A percentile compares a stretch with the other conserved stretches of the same genome.
Evolutionary conservation across 2,113 vertebrate species (phyloP).

Genomic region (Eolophus roseicapilla): DNA sequence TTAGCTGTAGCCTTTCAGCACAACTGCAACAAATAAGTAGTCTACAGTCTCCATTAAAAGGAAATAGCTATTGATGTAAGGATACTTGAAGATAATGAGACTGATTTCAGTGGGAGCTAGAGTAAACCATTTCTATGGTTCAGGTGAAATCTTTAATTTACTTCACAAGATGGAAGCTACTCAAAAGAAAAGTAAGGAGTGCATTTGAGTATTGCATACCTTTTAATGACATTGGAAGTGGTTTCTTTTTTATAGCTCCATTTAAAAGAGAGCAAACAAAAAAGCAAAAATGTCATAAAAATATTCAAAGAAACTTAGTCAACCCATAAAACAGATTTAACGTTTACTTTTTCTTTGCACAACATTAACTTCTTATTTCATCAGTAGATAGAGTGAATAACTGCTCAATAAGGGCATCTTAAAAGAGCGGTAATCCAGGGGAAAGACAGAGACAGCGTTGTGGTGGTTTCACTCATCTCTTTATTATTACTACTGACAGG

Average conservation of each 20-base stretch:
- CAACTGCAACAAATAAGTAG: neutral
- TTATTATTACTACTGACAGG: constrained; percentile 59
- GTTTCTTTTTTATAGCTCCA: neutral
- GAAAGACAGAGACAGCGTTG: neutral
- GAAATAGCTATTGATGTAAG: neutral
- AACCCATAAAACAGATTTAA: constrained; percentile 7
- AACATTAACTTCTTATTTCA: neutral
- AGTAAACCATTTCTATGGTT: neutral
- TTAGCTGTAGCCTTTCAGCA: neutral
- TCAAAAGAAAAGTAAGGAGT: neutral
- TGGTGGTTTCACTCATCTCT: constrained; percentile 48
- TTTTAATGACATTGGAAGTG: neutral
- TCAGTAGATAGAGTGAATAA: neutral
- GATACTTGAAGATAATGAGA: neutral
- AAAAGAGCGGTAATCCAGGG: neutral
- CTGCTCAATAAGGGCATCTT: neutral
- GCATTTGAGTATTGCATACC: neutral
- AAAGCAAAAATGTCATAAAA: constrained; percentile 26
- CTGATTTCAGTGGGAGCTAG: neutral
- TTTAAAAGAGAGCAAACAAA: constrained; percentile 17
- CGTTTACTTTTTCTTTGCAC: neutral
- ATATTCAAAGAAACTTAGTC: neutral
- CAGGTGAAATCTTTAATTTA: neutral
- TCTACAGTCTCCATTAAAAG: neutral
- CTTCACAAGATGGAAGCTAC: neutral